phyloP scores from a whole-genome alignment of 2,797 vertebrate species.

The Myotis daubentonii region DNA sequence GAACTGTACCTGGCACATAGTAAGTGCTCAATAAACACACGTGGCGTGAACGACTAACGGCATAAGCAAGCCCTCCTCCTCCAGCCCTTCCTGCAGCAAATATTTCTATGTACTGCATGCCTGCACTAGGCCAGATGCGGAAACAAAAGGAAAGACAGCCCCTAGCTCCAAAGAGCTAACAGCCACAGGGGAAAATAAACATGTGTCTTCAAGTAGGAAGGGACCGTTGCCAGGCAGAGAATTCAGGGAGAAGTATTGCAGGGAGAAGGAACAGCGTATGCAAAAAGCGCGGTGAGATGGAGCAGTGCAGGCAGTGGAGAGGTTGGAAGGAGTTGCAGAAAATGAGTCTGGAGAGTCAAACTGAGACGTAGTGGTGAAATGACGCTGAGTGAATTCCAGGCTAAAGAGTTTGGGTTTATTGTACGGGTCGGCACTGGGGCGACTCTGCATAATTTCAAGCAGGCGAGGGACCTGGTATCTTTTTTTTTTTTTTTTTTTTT shows the following conservation, averaged over 20 bases:
- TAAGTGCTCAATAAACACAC: not conserved
- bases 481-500: not conserved
- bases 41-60: fast-evolving
- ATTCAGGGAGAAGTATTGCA: not conserved
- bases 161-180: not conserved
- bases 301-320: not conserved
- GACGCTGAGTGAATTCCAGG: not conserved
- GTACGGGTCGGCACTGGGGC: not conserved
- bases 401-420: not conserved
- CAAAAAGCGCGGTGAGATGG: not conserved
- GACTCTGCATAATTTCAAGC: not conserved
- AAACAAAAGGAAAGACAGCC: not conserved
- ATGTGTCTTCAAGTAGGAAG: not conserved
- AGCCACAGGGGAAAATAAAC: not conserved
- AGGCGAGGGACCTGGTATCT: not conserved
- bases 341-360: not conserved
- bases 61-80: not conserved
- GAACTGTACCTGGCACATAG: not conserved
- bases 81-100: not conserved
- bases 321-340: not conserved
- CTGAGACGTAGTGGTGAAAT: fast-evolving
- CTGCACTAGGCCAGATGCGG: not conserved
- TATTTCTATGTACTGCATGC: too few relatives aligned
- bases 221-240: not conserved
- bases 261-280: not conserved